phyloP scores from a whole-genome alignment of 2,888 invertebrate genomes.

The Eristalis intricaria region DNA sequence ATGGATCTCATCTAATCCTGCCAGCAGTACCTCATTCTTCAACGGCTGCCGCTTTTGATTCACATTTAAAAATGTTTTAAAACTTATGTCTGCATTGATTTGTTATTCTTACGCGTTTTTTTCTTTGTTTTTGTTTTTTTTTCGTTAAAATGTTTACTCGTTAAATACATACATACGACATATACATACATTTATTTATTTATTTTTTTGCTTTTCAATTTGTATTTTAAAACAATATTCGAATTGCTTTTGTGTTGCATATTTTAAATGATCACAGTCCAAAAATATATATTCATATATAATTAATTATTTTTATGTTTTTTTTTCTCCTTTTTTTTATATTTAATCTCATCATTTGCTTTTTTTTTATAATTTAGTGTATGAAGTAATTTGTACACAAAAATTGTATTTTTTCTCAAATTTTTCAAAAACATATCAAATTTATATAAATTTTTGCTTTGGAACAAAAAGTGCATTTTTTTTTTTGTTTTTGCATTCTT shows the following conservation, averaged over 20 bases:
- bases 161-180: constrained; percentile 4
- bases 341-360: constrained; percentile 12
- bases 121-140: background rate
- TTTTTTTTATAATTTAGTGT: constrained; percentile 10
- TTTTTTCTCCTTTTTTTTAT: constrained; percentile 18
- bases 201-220: constrained; percentile 13
- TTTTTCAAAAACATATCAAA: constrained; percentile 23
- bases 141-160: background rate
- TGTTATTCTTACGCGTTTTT: background rate
- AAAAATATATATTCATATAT: constrained; percentile 69
- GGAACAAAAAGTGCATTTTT: constrained; percentile 55
- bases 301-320: constrained; percentile 8
- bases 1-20: background rate
- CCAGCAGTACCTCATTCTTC: background rate
- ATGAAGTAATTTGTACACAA: constrained; percentile 53
- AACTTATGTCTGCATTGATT: constrained; percentile 26
- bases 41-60: background rate
- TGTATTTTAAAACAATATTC: constrained; percentile 67
- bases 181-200: constrained; percentile 8
- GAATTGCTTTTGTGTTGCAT: constrained; percentile 74
- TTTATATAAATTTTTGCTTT: background rate
- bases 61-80: constrained; percentile 17
- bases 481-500: constrained; percentile 22
- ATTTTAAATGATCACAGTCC: constrained; percentile 74
- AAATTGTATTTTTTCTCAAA: background rate